Evolutionary conservation across 2,888 invertebrate genomes (phyloP).

Genomic region (Phrixothrix hirtus): DNA sequence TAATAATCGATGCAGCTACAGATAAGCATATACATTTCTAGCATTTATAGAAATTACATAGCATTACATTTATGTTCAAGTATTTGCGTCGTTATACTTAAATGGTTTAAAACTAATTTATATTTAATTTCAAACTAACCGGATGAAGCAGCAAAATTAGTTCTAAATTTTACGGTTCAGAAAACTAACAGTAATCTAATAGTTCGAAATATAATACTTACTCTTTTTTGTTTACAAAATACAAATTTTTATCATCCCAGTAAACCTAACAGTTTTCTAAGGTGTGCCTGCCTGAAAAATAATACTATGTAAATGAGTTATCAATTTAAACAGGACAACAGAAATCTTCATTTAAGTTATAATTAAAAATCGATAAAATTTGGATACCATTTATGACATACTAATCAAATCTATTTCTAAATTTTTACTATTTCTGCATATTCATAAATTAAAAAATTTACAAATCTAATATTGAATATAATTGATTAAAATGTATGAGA

Average conservation of each 20-base stretch:
- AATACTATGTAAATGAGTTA: conserved; percentile 18
- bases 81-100: conserved; percentile 5
- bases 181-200: conserved; percentile 6
- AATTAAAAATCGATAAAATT: too few relatives aligned
- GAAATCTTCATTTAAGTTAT: not conserved
- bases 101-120: conserved; percentile 5
- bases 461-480: too few relatives aligned
- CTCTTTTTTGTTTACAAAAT: not conserved
- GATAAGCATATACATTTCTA: conserved; percentile 6
- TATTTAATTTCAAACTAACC: not conserved
- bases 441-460: too few relatives aligned
- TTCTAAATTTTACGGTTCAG: conserved; percentile 5
- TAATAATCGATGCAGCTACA: conserved; percentile 5
- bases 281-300: conserved; percentile 20
- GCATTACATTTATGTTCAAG: not conserved
- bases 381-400: too few relatives aligned
- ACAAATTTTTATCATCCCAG: not conserved
- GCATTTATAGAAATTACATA: not conserved
- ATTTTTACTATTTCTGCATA: too few relatives aligned
- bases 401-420: too few relatives aligned
- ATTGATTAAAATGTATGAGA: too few relatives aligned
- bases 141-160: conserved; percentile 4
- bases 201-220: conserved; percentile 4
- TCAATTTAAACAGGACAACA: not conserved
- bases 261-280: conserved; percentile 13